Conservation (phyloP, 2,888 invertebrate genomes). For the Amphipyra tragopoginis region DNA sequence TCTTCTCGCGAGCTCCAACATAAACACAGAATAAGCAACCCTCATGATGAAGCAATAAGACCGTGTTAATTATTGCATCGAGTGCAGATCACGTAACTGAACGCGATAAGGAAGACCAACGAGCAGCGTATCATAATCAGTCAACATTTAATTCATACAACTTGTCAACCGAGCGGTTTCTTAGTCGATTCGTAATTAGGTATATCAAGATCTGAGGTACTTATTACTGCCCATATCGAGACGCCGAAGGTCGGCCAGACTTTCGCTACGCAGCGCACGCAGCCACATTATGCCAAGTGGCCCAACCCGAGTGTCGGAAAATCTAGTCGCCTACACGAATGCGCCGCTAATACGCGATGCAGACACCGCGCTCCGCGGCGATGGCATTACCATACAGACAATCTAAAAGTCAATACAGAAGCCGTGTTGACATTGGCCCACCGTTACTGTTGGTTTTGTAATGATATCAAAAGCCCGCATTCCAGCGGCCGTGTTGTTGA, state of each 20-base stretch:
- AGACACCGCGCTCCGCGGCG: constrained; percentile 59
- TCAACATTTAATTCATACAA: constrained; percentile 53
- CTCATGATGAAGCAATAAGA: constrained; percentile 41
- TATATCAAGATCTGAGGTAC: constrained; percentile 77
- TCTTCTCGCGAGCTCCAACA: constrained; percentile 30
- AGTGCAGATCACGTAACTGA: constrained; percentile 36
- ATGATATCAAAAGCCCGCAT: constrained; percentile 86
- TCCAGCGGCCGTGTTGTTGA: constrained; percentile 78
- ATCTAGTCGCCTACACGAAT: constrained; percentile 84
- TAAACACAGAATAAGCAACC: constrained; percentile 34
- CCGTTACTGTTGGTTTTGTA: constrained; percentile 84
- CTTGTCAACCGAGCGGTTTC: constrained; percentile 52
- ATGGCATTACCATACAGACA: constrained; percentile 81
- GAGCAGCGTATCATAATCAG: constrained; percentile 57
- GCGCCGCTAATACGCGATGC: constrained; percentile 72
- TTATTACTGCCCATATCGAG: constrained; percentile 84
- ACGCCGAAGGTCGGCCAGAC: constrained; percentile 86
- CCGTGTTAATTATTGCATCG: constrained; percentile 29
- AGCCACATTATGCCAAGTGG: constrained; percentile 76
- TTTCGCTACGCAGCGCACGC: constrained; percentile 81
- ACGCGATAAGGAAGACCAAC: constrained; percentile 50
- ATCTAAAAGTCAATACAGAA: constrained; percentile 75
- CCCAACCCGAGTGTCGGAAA: constrained; percentile 81
- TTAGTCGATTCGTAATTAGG: constrained; percentile 76
- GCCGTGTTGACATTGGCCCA: constrained; percentile 88